Evolutionary conservation across 2,888 invertebrate species (phyloP).

Genomic region (Rhingia campestris): DNA sequence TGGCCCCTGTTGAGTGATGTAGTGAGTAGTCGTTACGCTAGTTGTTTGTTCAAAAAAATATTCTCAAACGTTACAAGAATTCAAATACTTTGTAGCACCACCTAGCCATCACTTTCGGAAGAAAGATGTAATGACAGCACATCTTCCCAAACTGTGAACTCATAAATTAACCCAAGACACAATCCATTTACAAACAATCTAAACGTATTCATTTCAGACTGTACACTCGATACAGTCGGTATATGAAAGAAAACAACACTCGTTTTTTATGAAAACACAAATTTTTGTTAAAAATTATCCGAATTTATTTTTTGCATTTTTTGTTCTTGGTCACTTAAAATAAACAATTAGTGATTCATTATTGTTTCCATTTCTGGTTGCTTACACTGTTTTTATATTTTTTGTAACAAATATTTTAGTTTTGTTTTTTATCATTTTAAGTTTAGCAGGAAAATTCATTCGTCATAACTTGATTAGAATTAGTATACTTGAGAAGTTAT

Average conservation of each 20-base stretch:
- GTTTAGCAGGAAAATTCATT: conserved; percentile 41
- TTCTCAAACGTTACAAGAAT: background rate
- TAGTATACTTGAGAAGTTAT: conserved; percentile 40
- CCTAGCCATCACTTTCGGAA: background rate
- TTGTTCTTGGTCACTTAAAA: conserved; percentile 37
- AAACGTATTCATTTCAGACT: background rate
- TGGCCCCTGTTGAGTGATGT: no score
- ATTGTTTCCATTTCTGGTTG: conserved; percentile 6
- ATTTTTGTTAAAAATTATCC: conserved; percentile 67
- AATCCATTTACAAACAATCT: background rate
- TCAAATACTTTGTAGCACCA: background rate
- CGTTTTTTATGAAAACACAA: background rate
- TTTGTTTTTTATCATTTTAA: conserved; percentile 32
- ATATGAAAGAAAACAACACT: background rate
- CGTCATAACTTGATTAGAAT: conserved; percentile 38
- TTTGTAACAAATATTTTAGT: conserved; percentile 46
- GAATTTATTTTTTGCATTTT: conserved; percentile 50
- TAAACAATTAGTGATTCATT: conserved; percentile 53
- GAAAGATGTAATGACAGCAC: background rate
- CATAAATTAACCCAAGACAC: background rate
- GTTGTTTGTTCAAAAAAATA: no score
- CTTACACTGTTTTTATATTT: conserved; percentile 34
- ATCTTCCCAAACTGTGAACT: background rate
- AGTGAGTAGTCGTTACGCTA: no score
- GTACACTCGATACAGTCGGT: background rate